phyloP scores from a whole-genome alignment of 2,888 invertebrate species.

The Aelia acuminata region DNA sequence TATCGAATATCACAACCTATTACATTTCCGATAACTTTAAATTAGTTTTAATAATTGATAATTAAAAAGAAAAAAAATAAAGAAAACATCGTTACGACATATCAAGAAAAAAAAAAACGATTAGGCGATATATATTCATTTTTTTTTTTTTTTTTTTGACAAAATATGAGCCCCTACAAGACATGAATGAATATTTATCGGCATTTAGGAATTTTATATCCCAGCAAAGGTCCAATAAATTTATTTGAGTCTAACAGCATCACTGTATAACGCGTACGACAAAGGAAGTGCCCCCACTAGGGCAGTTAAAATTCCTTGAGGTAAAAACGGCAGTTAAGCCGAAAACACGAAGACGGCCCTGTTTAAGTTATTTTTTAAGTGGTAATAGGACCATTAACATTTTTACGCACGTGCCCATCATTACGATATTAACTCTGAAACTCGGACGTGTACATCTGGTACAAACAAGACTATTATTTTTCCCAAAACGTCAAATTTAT shows the following conservation, averaged over 20 bases:
- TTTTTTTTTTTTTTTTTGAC: neutral
- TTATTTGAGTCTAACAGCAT: neutral
- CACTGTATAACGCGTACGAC: neutral
- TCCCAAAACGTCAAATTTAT: neutral
- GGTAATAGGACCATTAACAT: neutral
- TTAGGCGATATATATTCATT: neutral
- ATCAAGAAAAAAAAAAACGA: neutral
- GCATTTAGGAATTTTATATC: neutral
- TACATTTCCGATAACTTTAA: too few species aligned
- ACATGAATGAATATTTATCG: slow-evolving; percentile 2
- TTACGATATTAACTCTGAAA: neutral
- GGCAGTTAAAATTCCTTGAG: slow-evolving; percentile 3
- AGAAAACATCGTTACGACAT: neutral
- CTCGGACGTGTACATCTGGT: neutral
- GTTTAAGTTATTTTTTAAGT: neutral
- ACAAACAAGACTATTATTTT: neutral
- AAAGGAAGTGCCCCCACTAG: neutral
- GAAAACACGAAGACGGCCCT: neutral
- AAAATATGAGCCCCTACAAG: neutral
- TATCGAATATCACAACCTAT: too few species aligned
- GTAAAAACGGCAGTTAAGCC: slow-evolving; percentile 22
- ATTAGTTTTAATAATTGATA: too few species aligned
- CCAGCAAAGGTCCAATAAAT: neutral
- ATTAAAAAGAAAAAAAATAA: neutral
- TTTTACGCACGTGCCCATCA: slow-evolving; percentile 9